phyloP scores from a whole-genome alignment of 2,888 invertebrate genomes.

The Acanthosepion lycidas region DNA sequence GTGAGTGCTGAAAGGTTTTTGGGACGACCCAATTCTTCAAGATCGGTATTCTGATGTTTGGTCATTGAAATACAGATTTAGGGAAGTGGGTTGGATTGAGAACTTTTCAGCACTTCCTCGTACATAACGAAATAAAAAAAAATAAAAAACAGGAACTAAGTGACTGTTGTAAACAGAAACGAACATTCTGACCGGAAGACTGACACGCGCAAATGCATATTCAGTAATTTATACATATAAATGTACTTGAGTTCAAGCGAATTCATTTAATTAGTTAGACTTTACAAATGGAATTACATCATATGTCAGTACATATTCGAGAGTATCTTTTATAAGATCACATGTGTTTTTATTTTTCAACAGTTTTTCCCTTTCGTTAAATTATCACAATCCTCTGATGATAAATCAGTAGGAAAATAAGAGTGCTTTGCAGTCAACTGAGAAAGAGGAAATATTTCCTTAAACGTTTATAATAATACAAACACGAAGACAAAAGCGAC shows the following conservation, averaged over 20 bases:
- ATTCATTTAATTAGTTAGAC: background rate
- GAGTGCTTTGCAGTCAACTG: background rate
- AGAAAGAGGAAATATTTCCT: background rate
- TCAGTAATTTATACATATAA: background rate
- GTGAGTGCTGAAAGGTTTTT: too few relatives aligned
- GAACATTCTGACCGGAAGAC: background rate
- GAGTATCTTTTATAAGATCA: background rate
- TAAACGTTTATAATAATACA: background rate
- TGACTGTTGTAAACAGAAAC: background rate
- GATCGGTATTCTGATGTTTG: too few relatives aligned
- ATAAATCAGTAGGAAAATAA: background rate
- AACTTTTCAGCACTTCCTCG: too few relatives aligned
- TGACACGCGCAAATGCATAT: background rate
- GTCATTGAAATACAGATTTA: too few relatives aligned
- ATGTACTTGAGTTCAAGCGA: background rate
- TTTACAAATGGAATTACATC: conserved; percentile 3
- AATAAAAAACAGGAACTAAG: too few relatives aligned
- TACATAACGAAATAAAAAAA: too few relatives aligned
- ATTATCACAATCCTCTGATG: conserved; percentile 2
- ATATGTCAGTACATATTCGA: background rate
- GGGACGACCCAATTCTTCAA: too few relatives aligned
- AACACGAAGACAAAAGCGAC: background rate
- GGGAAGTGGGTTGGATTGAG: too few relatives aligned
- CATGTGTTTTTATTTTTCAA: background rate
- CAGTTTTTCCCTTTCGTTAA: background rate